phyloP scores from a whole-genome alignment of 92 coral and sea anemone species.

The Zoanthus sansibaricus region DNA sequence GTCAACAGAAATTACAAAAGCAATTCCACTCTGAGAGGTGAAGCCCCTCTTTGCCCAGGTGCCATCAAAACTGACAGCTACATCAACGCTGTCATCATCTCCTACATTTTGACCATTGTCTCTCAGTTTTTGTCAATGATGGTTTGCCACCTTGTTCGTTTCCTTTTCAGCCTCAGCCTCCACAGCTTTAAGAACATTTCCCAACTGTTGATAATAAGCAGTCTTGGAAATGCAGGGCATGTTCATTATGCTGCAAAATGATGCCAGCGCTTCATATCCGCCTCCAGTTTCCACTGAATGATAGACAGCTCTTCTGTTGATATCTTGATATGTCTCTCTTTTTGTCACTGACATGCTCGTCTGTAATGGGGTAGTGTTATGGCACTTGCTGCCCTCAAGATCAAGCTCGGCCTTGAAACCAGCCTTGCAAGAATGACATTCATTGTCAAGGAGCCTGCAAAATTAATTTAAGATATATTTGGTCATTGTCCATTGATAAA shows the following conservation, averaged over 20 bases:
- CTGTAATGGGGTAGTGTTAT: neutral
- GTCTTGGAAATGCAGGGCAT: conserved; percentile 55
- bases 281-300: conserved; percentile 56
- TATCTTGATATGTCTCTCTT: conserved; percentile 9
- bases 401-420: neutral
- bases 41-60: neutral
- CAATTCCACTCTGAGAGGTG: conserved; percentile 18
- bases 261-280: conserved; percentile 62
- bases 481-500: conserved; percentile 28
- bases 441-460: neutral
- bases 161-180: conserved; percentile 67
- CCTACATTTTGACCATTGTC: conserved; percentile 30
- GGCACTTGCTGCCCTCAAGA: neutral
- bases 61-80: neutral
- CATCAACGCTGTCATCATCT: conserved; percentile 25
- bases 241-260: conserved; percentile 61
- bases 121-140: conserved; percentile 14
- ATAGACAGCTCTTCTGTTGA: conserved; percentile 41
- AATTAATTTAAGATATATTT: conserved; percentile 10
- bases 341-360: conserved; percentile 1
- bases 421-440: conserved; percentile 1
- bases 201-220: conserved; percentile 55
- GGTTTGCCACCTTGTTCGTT: conserved; percentile 51
- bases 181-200: conserved; percentile 6
- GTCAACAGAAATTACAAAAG: conserved; percentile 1